Evolutionary conservation across 1,140 invertebrate species (phyloP).

Genomic region (Drosophila eugracilis): DNA sequence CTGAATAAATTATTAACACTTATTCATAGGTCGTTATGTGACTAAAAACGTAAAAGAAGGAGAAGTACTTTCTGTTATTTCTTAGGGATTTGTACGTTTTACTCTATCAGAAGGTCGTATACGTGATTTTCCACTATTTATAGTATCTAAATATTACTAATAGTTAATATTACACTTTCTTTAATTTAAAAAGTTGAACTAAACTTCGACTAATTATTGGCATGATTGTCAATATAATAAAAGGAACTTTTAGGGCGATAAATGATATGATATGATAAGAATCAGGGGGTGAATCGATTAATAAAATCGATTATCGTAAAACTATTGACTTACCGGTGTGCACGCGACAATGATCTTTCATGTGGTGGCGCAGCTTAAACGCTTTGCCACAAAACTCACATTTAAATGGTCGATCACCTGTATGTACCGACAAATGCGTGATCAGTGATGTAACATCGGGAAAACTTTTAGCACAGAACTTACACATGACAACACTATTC

Average conservation of each 20-base stretch:
- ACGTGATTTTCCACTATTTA: no score
- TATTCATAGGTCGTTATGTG: no score
- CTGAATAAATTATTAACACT: no score
- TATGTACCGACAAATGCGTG: constrained; percentile 93
- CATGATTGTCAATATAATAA: background rate
- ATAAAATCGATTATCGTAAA: background rate
- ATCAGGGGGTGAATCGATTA: background rate
- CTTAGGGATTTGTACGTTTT: no score
- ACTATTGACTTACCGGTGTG: constrained; percentile 89
- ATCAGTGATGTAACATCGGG: constrained; percentile 94
- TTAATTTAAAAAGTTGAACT: no score
- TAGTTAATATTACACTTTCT: no score
- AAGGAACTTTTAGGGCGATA: background rate
- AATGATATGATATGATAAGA: background rate
- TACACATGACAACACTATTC: constrained; percentile 92
- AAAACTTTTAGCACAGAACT: constrained; percentile 95
- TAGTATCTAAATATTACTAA: no score
- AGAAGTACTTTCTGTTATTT: no score
- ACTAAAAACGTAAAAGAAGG: no score
- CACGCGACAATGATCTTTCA: constrained; percentile 96
- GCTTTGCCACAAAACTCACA: constrained; percentile 96
- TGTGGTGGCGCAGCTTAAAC: constrained; percentile 95
- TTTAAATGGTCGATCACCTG: constrained; percentile 94
- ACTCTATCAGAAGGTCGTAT: no score
- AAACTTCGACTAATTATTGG: background rate